phyloP scores from a whole-genome alignment of 2,888 invertebrate genomes.

The Harmothoe impar region DNA sequence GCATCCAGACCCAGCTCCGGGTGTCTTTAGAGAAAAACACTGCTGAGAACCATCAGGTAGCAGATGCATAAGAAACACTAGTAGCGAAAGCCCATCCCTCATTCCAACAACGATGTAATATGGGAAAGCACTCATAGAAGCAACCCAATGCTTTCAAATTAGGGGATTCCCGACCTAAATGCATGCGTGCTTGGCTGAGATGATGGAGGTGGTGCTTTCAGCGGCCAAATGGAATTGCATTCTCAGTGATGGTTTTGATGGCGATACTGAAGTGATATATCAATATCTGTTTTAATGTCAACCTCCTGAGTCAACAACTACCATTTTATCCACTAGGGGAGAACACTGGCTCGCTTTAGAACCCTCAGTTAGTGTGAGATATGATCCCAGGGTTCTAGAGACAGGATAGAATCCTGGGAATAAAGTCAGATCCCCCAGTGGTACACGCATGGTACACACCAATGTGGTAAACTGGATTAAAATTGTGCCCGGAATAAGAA shows the following conservation, averaged over 20 bases:
- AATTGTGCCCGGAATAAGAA: constrained; percentile 23
- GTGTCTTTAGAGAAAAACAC: neutral
- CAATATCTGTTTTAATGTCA: neutral
- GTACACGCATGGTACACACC: neutral
- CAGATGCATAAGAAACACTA: too few relatives aligned
- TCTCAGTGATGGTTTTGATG: neutral
- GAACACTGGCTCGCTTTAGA: neutral
- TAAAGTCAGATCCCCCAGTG: neutral
- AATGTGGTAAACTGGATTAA: constrained; percentile 14
- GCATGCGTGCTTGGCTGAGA: neutral
- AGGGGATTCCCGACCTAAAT: neutral
- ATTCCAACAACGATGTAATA: neutral
- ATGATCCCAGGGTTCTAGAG: neutral
- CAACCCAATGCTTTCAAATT: too few relatives aligned
- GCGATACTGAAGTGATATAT: constrained; percentile 14
- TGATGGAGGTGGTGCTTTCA: neutral
- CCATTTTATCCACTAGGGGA: neutral
- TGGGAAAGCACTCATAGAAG: too few relatives aligned
- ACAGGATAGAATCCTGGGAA: neutral
- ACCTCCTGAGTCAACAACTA: neutral
- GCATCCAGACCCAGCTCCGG: neutral
- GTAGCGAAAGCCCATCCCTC: neutral
- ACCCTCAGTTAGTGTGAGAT: neutral
- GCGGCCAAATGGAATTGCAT: constrained; percentile 22
- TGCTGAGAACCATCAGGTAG: neutral